phyloP scores from a whole-genome alignment of 2,797 vertebrate genomes.

The Ibycter americanus region DNA sequence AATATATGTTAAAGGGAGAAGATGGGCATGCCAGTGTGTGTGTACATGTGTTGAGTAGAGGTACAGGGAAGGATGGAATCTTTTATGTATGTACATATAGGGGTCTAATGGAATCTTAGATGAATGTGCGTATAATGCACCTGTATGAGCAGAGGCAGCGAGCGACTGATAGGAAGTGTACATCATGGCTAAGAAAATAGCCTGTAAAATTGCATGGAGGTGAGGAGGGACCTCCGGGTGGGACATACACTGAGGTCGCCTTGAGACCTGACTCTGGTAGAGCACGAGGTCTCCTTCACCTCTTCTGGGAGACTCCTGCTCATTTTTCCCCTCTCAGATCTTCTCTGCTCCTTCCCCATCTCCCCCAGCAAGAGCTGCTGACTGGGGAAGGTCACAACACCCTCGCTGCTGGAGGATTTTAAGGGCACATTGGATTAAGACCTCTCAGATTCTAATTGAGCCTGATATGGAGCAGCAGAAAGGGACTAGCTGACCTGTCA shows the following conservation, averaged over 20 bases:
- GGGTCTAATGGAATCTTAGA: not conserved
- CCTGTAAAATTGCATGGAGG: not conserved
- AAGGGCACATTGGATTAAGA: not conserved
- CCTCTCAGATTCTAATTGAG: not conserved
- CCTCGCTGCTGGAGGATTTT: not conserved
- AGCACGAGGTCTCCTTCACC: not conserved
- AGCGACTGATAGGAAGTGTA: not conserved
- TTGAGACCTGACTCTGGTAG: not conserved
- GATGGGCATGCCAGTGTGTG: not conserved
- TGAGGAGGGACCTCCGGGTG: not conserved
- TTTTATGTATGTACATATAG: not conserved
- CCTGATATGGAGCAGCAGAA: not conserved
- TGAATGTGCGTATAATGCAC: not conserved
- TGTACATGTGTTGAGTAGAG: not conserved
- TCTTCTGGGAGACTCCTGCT: not conserved
- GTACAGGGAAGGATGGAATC: not conserved
- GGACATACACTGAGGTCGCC: fast-evolving
- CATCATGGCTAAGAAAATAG: not conserved
- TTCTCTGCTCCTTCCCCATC: not conserved
- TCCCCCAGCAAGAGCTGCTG: not conserved
- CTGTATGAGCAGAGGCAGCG: not conserved
- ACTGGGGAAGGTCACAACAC: not conserved
- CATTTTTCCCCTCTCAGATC: not conserved
- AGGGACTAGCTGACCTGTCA: slow-evolving; percentile 8
- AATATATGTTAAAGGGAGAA: not conserved